A percentile compares a stretch with the other conserved stretches of the same genome.
These are phyloP conservation scores for Plodia interpunctella DNA, from an alignment of 1,140 invertebrate species.

Conservation along the genomic window DNA sequence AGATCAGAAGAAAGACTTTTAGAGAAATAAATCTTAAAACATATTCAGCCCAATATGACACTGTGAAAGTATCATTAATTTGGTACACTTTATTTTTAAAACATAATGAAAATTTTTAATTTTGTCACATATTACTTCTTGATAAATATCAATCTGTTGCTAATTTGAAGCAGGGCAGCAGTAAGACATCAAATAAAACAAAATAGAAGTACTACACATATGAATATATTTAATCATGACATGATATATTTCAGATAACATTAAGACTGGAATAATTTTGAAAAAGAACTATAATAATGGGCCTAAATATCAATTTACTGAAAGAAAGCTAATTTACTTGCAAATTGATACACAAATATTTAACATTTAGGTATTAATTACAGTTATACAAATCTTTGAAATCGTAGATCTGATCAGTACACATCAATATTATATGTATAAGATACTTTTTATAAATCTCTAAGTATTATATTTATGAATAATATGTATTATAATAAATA, in stretches of 20 bases:
- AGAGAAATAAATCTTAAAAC: too few relatives aligned
- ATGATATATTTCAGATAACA: slow-evolving; percentile 31
- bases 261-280: slow-evolving; percentile 1
- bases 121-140: too few relatives aligned
- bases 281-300: slow-evolving; percentile 5
- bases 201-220: slow-evolving; percentile 47
- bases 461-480: neutral
- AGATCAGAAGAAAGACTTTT: too few relatives aligned
- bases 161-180: neutral
- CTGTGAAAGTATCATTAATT: too few relatives aligned
- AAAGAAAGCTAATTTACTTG: too few relatives aligned
- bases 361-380: too few relatives aligned
- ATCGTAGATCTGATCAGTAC: neutral
- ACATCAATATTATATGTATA: neutral
- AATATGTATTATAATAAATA: neutral
- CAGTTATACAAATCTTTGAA: too few relatives aligned
- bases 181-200: slow-evolving; percentile 38
- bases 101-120: too few relatives aligned
- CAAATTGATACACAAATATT: too few relatives aligned
- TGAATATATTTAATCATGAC: slow-evolving; percentile 58
- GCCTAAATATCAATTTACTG: slow-evolving; percentile 5
- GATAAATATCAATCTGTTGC: neutral
- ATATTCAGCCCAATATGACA: too few relatives aligned
- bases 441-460: neutral
- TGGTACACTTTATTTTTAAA: too few relatives aligned